Base-by-base conservation (phyloP, 2,888 invertebrate species). In the Xestia xanthographa region DNA sequence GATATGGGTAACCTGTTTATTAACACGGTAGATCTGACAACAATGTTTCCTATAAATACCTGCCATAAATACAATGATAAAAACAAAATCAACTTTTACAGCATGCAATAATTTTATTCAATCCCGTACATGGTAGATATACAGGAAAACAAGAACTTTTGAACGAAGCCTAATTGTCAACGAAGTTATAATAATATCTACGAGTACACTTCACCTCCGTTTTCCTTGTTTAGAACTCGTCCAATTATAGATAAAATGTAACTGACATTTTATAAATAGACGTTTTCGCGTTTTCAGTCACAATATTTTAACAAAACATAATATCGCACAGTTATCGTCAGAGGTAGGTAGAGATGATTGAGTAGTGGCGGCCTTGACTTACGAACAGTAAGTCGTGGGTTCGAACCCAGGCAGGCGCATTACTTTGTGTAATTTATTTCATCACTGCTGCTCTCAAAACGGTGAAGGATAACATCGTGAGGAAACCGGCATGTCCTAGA, bases 171-270 rank as follows among this genome's bases (percentile, higher is more conserved):
- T 67, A 58, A 80, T 67, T 63, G 56, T 80, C 67, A 65, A 79
- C 63, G 43, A 79, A 80, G 74, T 79, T 66, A 66, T 72, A 72
- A 83, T 70, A 79, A 83, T 63, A 58, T 70, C 58, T 58, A 58
- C 56, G 60, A 78, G 63, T n/a, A 80, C 50, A 41, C 58, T 75
- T 69, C 34, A 70, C 77, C 12, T 70, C 66, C 20, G 41, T 56
- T 72, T 71, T 53, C 58, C 68, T 83, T 83, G 48, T 78, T 79
- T 65, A 70, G 53, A 75, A 75, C 53, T 75, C 38, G 12, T 75
- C 62, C 83, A 75, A 75, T 79, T 75, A 63, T 67, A 77, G 41
- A 67, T 60, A 50, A 50, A 78, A 68, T 34, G 48, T 72, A 72
- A 22, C 34, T 65, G 63, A 56, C 34, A 34, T 79, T 77, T 58